Evolutionary conservation across 2,888 invertebrate species (phyloP), one percentile per base, ranked within the genome.

Genomic region (Drosophila atripex): DNA sequence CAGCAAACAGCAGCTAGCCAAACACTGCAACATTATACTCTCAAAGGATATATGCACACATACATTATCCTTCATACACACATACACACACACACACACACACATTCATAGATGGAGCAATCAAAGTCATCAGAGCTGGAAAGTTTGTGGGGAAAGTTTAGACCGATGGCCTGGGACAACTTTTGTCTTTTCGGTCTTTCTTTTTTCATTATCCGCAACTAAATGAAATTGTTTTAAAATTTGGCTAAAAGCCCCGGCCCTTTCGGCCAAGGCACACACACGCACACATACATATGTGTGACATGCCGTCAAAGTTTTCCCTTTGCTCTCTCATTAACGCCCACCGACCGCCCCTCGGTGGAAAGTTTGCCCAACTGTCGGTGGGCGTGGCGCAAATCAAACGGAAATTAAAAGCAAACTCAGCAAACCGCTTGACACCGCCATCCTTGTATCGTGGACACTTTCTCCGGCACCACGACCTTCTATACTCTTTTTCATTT

Each of bases 371-470:
- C 45, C 30, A n/a, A 30, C 56, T 28, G 25, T 28, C 46, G 21
- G 50, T 55, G 66, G 51, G 43, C 49, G 69, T 56, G 71, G 55
- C 83, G 58, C 47, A 82, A 72, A 79, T 79, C 74, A 79, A 78
- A 78, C 84, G 84, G 84, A 80, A 80, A 80, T 80, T 80, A 80
- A 84, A 80, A 77, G 45, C 68, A 58, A 64, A 64, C 64, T 64
- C 52, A 46, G 35, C 39, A 56, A 55, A 55, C 66, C 66, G 43
- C 66, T 65, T 50, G 57, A 39, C 76, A 39, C 38, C n/a, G 45
- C 47, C 50, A 28, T 2, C n/a, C 28, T 5, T 9, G 9, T 5
- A 1, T n/a, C 4, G 28, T 4, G 3, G 1, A n/a, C n/a, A n/a
- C 8, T 32, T 12, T 32, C 11, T 32, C n/a, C n/a, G 12, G 12